These are phyloP conservation scores for Poecile montanus DNA, from an alignment of 2,797 vertebrate genomes.

Conservation along the genomic window DNA sequence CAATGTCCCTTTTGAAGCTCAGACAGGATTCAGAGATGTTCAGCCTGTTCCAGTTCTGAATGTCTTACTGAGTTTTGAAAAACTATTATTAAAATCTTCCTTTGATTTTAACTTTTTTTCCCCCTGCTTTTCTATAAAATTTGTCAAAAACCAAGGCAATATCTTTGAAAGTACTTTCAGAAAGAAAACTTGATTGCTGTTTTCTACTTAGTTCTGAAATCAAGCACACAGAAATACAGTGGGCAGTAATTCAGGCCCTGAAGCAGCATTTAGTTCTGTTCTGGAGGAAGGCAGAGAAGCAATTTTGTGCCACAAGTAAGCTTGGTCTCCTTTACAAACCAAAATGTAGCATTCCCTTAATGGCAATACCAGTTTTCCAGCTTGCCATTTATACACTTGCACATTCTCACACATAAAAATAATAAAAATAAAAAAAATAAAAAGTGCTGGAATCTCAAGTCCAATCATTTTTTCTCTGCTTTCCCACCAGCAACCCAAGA, in stretches of 20 bases:
- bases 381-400: not conserved
- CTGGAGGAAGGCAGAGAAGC: not conserved
- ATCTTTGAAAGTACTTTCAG: not conserved
- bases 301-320: not conserved
- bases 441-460: not conserved
- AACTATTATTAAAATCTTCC: not conserved
- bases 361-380: not conserved
- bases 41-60: conserved; percentile 26
- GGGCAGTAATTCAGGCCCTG: not conserved
- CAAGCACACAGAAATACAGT: not conserved
- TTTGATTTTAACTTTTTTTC: not conserved
- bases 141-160: not conserved
- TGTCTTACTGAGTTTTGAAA: conserved; percentile 26
- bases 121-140: not conserved
- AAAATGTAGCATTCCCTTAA: not conserved
- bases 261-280: not conserved
- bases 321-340: not conserved
- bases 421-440: not conserved
- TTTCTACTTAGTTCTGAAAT: not conserved
- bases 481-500: not conserved
- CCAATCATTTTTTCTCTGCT: not conserved
- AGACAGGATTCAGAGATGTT: conserved; percentile 26
- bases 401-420: not conserved
- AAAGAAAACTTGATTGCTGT: not conserved
- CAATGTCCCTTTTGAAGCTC: conserved; percentile 25